Evolutionary conservation across 2,888 invertebrate genomes (phyloP).

Genomic region (Lycia hirtaria): DNA sequence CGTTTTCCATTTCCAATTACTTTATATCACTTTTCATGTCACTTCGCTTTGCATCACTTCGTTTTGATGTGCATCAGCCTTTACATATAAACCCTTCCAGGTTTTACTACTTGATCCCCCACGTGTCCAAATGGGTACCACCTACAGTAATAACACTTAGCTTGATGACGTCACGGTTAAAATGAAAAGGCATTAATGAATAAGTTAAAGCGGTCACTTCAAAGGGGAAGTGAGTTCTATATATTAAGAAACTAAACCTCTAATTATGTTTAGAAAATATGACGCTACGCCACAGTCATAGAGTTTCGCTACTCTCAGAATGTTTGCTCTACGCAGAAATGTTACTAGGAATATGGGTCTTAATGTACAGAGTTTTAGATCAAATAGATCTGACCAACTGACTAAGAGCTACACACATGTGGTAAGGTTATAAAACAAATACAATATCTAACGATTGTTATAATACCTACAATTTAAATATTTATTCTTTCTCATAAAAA

Average conservation of each 20-base stretch:
- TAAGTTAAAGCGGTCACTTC: conserved; percentile 28
- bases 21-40: neutral
- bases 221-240: conserved; percentile 15
- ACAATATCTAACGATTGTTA: too few species aligned
- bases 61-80: neutral
- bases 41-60: neutral
- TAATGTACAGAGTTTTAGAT: too few species aligned
- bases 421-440: too few species aligned
- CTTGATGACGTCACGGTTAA: conserved; percentile 32
- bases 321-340: too few species aligned
- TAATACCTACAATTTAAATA: too few species aligned
- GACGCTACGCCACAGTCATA: too few species aligned
- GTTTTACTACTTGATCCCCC: conserved; percentile 26
- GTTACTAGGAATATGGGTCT: too few species aligned
- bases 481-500: too few species aligned
- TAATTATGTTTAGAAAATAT: neutral
- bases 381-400: too few species aligned
- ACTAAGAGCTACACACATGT: too few species aligned
- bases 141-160: conserved; percentile 33
- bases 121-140: conserved; percentile 24
- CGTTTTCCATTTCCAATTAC: too few species aligned
- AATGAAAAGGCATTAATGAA: conserved; percentile 33
- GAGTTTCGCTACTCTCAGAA: too few species aligned
- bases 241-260: neutral
- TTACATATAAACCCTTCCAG: conserved; percentile 13